Evolutionary conservation across 2,797 vertebrate genomes (phyloP).

Genomic region (Benthosema pterotum): DNA sequence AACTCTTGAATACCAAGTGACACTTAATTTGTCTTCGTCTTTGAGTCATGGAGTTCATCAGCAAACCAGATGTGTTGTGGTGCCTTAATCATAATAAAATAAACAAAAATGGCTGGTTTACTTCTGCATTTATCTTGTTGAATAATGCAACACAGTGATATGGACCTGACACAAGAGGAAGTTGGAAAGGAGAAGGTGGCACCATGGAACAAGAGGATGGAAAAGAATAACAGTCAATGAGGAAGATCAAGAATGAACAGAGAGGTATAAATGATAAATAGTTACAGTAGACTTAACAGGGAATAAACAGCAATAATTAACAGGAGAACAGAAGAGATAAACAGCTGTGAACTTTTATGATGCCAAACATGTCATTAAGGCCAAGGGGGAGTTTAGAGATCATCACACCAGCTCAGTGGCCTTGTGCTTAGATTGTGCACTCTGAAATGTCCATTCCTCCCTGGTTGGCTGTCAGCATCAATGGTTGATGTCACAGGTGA

Average conservation of each 20-base stretch:
- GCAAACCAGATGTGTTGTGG: constrained; percentile 32
- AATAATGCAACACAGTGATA: constrained; percentile 16
- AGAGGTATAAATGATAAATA: no score
- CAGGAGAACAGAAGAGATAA: background rate
- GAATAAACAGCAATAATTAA: no score
- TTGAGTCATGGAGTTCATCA: constrained; percentile 30
- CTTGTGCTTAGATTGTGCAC: no score
- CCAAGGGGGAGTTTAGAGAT: no score
- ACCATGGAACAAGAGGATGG: background rate
- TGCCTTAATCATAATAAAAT: constrained; percentile 25
- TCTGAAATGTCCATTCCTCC: no score
- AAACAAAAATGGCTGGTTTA: constrained; percentile 23
- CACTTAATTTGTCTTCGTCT: constrained; percentile 25
- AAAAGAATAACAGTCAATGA: constrained; percentile 10
- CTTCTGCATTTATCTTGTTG: constrained; percentile 32
- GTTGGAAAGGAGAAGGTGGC: constrained; percentile 29
- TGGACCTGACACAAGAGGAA: constrained; percentile 35
- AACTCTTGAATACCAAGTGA: constrained; percentile 15
- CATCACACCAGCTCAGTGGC: no score
- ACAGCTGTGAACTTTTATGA: no score
- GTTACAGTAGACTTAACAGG: no score
- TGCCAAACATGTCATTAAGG: no score
- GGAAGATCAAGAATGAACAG: background rate
- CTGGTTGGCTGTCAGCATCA: no score
- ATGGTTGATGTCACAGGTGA: no score